Conservation (phyloP, 2,797 vertebrate species). For the Galagoides demidoff region DNA sequence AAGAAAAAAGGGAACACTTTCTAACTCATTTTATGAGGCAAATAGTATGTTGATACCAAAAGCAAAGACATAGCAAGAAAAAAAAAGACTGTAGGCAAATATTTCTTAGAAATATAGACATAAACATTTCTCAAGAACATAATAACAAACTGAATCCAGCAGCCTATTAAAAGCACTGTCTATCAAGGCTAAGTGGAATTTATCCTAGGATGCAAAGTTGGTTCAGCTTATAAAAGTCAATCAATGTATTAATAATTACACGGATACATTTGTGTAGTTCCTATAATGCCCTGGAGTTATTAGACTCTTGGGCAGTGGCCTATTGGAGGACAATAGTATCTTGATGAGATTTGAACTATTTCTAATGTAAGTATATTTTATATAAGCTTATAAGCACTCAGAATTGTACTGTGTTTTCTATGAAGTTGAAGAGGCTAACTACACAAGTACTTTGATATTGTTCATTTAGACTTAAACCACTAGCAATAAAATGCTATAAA, state of each 20-base stretch:
- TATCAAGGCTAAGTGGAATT: neutral
- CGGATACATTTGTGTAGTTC: neutral
- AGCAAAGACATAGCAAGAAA: neutral
- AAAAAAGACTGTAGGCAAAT: neutral
- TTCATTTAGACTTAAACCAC: slow-evolving; percentile 46
- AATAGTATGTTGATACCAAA: neutral
- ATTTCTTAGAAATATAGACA: neutral
- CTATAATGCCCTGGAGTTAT: neutral
- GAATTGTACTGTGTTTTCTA: slow-evolving; percentile 39
- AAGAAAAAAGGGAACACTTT: neutral
- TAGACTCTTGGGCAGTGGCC: neutral
- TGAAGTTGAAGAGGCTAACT: neutral
- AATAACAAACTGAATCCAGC: neutral
- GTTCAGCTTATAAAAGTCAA: neutral
- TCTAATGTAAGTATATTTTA: slow-evolving; percentile 2
- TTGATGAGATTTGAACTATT: slow-evolving; percentile 46
- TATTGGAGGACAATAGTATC: slow-evolving; percentile 35
- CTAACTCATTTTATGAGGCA: neutral
- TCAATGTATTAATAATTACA: neutral
- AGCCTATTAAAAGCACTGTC: neutral
- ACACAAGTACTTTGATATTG: neutral
- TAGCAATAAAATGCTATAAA: slow-evolving; percentile 6
- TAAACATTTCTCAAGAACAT: neutral
- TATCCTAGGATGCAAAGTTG: neutral
- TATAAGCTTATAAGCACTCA: slow-evolving; percentile 24